Evolutionary conservation across 2,113 vertebrate genomes (phyloP).

Genomic region (Rhizomys pruinosus): DNA sequence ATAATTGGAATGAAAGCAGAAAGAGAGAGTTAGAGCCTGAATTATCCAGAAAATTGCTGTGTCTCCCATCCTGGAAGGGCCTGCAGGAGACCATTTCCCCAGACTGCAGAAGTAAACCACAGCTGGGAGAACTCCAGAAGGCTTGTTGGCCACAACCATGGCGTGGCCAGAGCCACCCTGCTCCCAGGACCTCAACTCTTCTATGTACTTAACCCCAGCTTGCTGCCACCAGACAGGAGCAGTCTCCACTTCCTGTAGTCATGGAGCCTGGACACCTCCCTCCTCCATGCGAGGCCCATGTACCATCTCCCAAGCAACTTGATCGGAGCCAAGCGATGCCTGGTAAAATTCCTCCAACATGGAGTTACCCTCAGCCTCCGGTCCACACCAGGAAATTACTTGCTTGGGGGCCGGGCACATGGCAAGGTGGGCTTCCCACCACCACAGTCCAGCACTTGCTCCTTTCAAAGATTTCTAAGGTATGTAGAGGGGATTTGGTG

Average conservation of each 20-base stretch:
- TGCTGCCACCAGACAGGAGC: neutral
- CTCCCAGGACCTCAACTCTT: neutral
- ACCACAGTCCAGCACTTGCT: neutral
- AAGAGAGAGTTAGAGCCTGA: neutral
- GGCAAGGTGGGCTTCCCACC: neutral
- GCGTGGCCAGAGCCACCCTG: neutral
- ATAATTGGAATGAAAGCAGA: constrained; percentile 38
- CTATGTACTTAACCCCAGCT: neutral
- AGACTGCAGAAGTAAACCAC: neutral
- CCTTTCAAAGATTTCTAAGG: neutral
- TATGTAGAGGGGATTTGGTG: neutral
- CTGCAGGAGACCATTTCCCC: constrained; percentile 21
- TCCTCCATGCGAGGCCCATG: neutral
- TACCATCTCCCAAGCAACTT: neutral
- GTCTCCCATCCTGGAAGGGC: constrained; percentile 23
- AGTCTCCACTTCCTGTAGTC: neutral
- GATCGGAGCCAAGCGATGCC: neutral
- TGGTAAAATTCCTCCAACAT: neutral
- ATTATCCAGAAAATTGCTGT: constrained; percentile 23
- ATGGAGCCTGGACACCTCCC: neutral
- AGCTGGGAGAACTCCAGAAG: constrained; percentile 40
- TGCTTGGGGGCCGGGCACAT: accelerated
- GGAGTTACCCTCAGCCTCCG: neutral
- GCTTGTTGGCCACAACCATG: neutral
- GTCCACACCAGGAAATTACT: neutral